Evolutionary conservation across 1,140 invertebrate genomes (phyloP).

Genomic region (Zaprionus tsacasi): DNA sequence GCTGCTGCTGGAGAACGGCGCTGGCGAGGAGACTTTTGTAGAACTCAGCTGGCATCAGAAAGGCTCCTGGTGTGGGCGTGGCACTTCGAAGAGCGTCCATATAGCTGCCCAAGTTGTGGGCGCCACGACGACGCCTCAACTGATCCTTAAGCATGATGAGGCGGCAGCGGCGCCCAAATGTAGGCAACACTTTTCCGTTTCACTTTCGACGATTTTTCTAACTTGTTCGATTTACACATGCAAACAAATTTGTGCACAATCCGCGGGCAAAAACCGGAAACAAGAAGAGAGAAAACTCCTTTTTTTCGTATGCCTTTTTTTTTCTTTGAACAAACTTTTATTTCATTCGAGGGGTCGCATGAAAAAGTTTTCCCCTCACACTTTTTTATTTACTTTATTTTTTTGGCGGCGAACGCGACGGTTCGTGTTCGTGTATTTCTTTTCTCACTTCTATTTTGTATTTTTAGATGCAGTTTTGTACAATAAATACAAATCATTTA

Average conservation of each 20-base stretch:
- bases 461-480: slow-evolving; percentile 64
- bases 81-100: slow-evolving; percentile 42
- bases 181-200: slow-evolving; percentile 64
- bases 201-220: slow-evolving; percentile 74
- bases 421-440: slow-evolving; percentile 30
- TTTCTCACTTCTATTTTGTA: slow-evolving; percentile 28
- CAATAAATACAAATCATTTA: slow-evolving; percentile 71
- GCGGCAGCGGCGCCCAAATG: slow-evolving; percentile 43
- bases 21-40: slow-evolving; percentile 91
- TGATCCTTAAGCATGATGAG: slow-evolving; percentile 66
- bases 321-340: slow-evolving; percentile 73
- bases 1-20: slow-evolving; percentile 86
- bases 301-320: slow-evolving; percentile 50
- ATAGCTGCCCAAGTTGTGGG: slow-evolving; percentile 38
- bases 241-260: slow-evolving; percentile 26
- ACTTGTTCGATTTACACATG: slow-evolving; percentile 65
- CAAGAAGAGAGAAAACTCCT: slow-evolving; percentile 15
- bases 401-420: slow-evolving; percentile 26
- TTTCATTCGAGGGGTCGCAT: slow-evolving; percentile 54
- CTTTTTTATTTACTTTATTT: slow-evolving; percentile 42
- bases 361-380: slow-evolving; percentile 45
- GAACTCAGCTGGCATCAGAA: slow-evolving; percentile 89
- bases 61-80: slow-evolving; percentile 78
- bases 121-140: slow-evolving; percentile 52
- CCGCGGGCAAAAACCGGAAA: slow-evolving; percentile 26